These are phyloP conservation scores for Alloplasta piceator DNA, from an alignment of 2,888 invertebrate species.

Conservation along the genomic window DNA sequence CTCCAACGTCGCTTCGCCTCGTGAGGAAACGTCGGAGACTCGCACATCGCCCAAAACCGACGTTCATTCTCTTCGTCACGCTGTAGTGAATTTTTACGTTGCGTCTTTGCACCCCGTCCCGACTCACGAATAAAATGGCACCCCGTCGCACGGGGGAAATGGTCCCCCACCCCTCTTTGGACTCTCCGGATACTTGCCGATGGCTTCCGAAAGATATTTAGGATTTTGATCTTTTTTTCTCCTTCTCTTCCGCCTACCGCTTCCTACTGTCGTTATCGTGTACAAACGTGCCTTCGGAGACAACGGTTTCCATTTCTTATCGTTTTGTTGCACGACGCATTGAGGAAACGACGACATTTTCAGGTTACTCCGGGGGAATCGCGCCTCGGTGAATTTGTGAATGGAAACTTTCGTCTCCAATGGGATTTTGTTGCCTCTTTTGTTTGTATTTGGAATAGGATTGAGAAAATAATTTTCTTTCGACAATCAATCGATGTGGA, in stretches of 20 bases:
- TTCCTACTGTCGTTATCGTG: slow-evolving; percentile 5
- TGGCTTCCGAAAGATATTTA: slow-evolving; percentile 41
- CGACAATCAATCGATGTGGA: too few relatives aligned
- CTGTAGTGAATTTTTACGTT: slow-evolving; percentile 26
- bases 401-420: background rate
- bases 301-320: slow-evolving; percentile 21
- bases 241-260: slow-evolving; percentile 32
- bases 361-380: slow-evolving; percentile 6
- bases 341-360: slow-evolving; percentile 1
- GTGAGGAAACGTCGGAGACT: slow-evolving; percentile 51
- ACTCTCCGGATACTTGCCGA: slow-evolving; percentile 45
- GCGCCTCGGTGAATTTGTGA: slow-evolving; percentile 23
- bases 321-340: background rate
- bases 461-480: too few relatives aligned
- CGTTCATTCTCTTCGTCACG: slow-evolving; percentile 45
- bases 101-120: background rate
- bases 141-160: slow-evolving; percentile 27
- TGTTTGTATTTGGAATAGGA: too few relatives aligned
- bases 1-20: too few relatives aligned
- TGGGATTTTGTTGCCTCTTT: too few relatives aligned
- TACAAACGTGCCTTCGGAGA: background rate
- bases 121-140: background rate
- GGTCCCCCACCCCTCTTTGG: background rate
- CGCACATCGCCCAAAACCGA: background rate
- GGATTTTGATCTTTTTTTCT: slow-evolving; percentile 20